Evolutionary conservation across 2,797 vertebrate genomes (phyloP).

Genomic region (Falco concolor): DNA sequence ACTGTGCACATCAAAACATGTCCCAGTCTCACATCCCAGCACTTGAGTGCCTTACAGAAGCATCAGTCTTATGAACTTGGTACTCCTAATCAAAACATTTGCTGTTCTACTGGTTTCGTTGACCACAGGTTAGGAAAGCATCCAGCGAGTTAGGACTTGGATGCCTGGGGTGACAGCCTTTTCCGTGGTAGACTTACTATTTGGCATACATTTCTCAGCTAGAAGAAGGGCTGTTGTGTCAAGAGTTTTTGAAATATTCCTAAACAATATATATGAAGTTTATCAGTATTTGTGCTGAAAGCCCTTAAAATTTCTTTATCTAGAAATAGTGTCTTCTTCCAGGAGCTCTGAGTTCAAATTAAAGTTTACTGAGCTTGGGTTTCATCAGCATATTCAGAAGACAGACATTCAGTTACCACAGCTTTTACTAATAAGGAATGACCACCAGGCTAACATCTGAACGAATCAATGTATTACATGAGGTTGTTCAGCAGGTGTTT

Average conservation of each 20-base stretch:
- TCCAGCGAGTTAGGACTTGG: neutral
- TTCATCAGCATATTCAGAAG: neutral
- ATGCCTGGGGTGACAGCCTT: neutral
- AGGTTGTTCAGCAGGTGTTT: neutral
- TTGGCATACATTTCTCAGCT: neutral
- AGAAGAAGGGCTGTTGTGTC: neutral
- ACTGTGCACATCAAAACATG: neutral
- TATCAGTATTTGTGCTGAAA: neutral
- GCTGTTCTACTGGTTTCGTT: neutral
- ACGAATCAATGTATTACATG: neutral
- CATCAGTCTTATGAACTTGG: neutral
- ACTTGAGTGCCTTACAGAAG: neutral
- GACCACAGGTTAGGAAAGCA: neutral
- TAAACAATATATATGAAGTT: neutral
- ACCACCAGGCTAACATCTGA: neutral
- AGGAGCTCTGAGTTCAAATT: neutral
- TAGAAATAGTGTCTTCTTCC: neutral
- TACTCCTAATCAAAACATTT: neutral
- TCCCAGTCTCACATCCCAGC: neutral
- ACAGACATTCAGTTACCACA: neutral
- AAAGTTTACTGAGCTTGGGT: neutral
- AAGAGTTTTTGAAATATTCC: neutral
- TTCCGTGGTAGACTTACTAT: neutral
- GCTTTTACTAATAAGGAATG: neutral
- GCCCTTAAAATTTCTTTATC: neutral